Evolutionary conservation across 2,888 invertebrate genomes (phyloP).

Genomic region (Epinotia bilunana): DNA sequence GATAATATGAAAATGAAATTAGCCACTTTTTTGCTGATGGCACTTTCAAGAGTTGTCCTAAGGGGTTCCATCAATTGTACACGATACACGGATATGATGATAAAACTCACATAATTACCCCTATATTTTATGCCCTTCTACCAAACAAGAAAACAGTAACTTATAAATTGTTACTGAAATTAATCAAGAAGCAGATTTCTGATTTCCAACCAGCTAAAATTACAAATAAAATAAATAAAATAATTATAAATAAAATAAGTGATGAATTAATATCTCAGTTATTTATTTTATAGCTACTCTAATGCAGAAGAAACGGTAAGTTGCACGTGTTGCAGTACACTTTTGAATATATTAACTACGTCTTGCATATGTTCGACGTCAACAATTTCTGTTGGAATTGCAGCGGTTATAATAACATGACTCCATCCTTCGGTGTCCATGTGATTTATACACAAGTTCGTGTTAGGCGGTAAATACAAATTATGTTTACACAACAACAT

Average conservation of each 20-base stretch:
- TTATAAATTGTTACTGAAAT: conserved; percentile 6
- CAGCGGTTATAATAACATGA: conserved; percentile 12
- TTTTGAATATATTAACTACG: conserved; percentile 22
- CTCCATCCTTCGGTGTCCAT: conserved; percentile 14
- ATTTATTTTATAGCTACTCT: conserved; percentile 12
- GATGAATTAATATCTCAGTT: no score
- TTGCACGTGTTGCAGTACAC: not conserved
- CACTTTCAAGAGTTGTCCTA: conserved; percentile 11
- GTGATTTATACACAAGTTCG: conserved; percentile 10
- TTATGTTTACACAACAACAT: conserved; percentile 19
- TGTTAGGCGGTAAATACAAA: conserved; percentile 21
- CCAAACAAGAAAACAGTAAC: conserved; percentile 18
- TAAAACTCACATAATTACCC: conserved; percentile 1
- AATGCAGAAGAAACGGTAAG: conserved; percentile 3
- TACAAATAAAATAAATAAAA: no score
- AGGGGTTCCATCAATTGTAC: conserved; percentile 11
- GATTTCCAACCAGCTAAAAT: not conserved
- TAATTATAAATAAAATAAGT: no score
- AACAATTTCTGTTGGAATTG: conserved; percentile 15
- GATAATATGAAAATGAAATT: no score
- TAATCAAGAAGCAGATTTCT: conserved; percentile 12
- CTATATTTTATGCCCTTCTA: conserved; percentile 17
- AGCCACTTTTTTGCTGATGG: conserved; percentile 12
- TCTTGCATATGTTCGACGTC: conserved; percentile 8
- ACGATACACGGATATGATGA: conserved; percentile 9